Base-by-base conservation (phyloP, 2,888 invertebrate species). In the Ashinkailepas kermadecensis region DNA sequence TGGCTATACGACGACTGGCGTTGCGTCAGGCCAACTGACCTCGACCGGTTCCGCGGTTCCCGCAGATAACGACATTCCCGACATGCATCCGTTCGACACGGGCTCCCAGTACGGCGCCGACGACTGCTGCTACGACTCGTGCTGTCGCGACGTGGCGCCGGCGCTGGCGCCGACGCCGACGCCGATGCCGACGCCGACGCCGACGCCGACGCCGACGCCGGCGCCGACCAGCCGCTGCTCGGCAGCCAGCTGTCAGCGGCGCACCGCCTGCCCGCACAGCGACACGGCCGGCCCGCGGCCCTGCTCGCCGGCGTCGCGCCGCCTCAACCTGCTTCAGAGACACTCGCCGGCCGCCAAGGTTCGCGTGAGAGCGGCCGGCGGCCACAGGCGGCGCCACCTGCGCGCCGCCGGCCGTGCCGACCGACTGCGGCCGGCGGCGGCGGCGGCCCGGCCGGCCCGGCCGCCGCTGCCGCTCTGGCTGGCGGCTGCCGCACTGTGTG, bases 341-440 rank as follows among this genome's bases (percentile, higher is more conserved):
- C 74, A 74, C 56, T 74, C 74, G 54, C 74, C 74, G 54, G 74
- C 74, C 15, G 74, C 54, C 54, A 74, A 74, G 21, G 74, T 74
- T 18, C 74, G 74, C 21, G 54, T 74, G 54, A 39, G 74, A 54
- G 54, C 74, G 54, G 70, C 70, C 21, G 12, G 18, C 8, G 8
- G 18, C 18, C 74, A 21, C 54, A 54, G 56, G 54, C 54, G 74
- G 54, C 54, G 74, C 23, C 70, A 39, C 39, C 39, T 10, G 15
- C 74, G 56, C 56, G 21, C 10, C 54, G 70, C 13, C 70, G 18
- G 54, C 39, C 11, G 39, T 56, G 21, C 21, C 21, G 21, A 18
- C 10, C 54, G 54, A 9, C 15, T 18, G 64, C 64, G 39, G 7
- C 54, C 70, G 70, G 59, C 59, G 7, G 11, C 59, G 59, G 8